Conservation (phyloP, 2,113 vertebrate species). For the Elachura formosa region DNA sequence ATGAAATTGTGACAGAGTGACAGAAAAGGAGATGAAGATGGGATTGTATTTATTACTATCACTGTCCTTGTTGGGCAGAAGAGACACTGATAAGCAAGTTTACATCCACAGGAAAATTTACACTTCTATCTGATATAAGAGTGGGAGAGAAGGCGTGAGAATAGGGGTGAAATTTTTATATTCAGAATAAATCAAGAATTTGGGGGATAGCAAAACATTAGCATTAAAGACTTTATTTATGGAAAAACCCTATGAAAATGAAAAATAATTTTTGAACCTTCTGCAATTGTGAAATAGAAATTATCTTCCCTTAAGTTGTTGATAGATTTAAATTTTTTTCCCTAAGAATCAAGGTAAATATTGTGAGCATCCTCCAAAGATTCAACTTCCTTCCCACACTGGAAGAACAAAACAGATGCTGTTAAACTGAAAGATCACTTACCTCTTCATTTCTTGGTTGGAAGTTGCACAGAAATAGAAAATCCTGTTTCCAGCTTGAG, state of each 20-base stretch:
- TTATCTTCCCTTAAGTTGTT: background rate
- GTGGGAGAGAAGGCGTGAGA: background rate
- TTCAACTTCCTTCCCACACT: background rate
- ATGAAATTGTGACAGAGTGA: background rate
- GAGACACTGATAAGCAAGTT: background rate
- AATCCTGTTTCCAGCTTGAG: slow-evolving; percentile 71
- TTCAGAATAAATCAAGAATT: background rate
- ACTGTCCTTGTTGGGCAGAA: background rate
- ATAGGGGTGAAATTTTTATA: background rate
- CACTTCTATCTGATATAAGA: background rate
- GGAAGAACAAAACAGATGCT: background rate
- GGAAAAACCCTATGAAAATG: background rate
- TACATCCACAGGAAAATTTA: background rate
- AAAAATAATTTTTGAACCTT: background rate
- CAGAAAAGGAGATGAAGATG: background rate
- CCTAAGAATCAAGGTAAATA: background rate
- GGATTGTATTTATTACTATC: background rate
- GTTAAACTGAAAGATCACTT: background rate
- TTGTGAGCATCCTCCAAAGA: background rate
- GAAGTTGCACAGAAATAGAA: slow-evolving; percentile 87
- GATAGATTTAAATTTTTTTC: background rate
- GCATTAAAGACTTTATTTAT: background rate
- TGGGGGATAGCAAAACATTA: background rate
- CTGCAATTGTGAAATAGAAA: background rate
- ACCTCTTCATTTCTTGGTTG: slow-evolving; percentile 93